A percentile compares a stretch with the other conserved stretches of the same genome.
These are phyloP conservation scores for Alectoris magna DNA, from an alignment of 2,797 vertebrate genomes.

Conservation along the genomic window DNA sequence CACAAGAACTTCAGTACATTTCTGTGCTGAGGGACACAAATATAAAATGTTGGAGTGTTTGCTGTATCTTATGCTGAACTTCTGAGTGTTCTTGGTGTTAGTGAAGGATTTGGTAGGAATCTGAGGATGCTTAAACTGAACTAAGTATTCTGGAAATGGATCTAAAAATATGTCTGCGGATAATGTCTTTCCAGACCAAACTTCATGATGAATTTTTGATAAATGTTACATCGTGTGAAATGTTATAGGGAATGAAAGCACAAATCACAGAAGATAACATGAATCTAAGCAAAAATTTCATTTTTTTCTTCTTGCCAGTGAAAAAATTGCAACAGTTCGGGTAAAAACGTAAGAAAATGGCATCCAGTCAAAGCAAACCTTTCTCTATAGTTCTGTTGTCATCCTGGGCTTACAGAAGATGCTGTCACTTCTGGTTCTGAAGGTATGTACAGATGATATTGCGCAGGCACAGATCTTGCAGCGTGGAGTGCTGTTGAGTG, in stretches of 20 bases:
- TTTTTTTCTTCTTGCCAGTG: neutral
- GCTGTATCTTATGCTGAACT: neutral
- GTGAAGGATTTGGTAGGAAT: neutral
- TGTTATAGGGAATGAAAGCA: neutral
- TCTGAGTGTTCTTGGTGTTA: fast-evolving
- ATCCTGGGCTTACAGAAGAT: neutral
- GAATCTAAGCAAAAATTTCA: neutral
- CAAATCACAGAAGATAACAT: neutral
- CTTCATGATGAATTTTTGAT: neutral
- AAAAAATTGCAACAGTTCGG: neutral
- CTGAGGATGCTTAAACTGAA: neutral
- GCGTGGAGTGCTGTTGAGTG: neutral
- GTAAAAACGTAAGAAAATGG: neutral
- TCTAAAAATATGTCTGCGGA: neutral
- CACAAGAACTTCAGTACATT: neutral
- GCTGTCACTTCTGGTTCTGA: neutral
- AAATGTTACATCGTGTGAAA: neutral
- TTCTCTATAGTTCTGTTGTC: neutral
- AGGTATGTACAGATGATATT: neutral
- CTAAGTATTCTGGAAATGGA: neutral
- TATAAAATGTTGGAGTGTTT: neutral
- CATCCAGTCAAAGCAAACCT: neutral
- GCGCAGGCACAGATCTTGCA: neutral
- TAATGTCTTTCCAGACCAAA: neutral
- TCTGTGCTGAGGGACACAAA: neutral